phyloP scores from a whole-genome alignment of 2,113 vertebrate genomes.

The Crotalus tigris region DNA sequence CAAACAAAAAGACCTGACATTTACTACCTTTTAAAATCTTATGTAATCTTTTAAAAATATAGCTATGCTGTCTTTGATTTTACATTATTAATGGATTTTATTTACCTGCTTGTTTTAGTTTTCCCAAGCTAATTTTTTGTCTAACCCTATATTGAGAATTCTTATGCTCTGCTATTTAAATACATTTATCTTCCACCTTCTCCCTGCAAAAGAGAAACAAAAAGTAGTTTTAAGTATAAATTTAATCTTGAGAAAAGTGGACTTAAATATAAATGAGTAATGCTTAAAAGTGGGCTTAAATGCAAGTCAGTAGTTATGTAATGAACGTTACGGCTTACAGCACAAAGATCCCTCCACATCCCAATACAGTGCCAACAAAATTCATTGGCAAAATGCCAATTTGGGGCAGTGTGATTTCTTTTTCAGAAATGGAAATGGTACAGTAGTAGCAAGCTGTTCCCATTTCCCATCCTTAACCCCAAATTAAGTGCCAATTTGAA shows the following conservation, averaged over 20 bases:
- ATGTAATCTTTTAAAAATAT: not conserved
- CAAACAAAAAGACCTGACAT: not conserved
- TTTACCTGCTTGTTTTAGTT: not conserved
- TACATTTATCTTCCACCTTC: not conserved
- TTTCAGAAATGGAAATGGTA: not conserved
- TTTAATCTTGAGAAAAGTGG: not conserved
- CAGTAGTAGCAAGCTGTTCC: not conserved
- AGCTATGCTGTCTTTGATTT: not conserved
- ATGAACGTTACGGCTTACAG: not conserved
- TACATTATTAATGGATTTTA: not conserved
- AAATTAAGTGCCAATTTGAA: not conserved
- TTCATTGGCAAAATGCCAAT: not conserved
- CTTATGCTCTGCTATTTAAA: not conserved
- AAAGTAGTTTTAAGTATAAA: not conserved
- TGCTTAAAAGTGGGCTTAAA: not conserved
- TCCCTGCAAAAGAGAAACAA: not conserved
- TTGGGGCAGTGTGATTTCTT: not conserved
- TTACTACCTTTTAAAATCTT: constrained; percentile 12
- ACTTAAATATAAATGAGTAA: not conserved
- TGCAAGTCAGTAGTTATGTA: not conserved
- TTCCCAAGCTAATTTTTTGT: not conserved
- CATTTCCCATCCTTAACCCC: not conserved
- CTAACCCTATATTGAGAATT: not conserved
- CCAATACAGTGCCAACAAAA: not conserved
- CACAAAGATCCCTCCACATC: not conserved